Conservation (phyloP, 2,797 vertebrate genomes). For the Sebastes nivosus region DNA sequence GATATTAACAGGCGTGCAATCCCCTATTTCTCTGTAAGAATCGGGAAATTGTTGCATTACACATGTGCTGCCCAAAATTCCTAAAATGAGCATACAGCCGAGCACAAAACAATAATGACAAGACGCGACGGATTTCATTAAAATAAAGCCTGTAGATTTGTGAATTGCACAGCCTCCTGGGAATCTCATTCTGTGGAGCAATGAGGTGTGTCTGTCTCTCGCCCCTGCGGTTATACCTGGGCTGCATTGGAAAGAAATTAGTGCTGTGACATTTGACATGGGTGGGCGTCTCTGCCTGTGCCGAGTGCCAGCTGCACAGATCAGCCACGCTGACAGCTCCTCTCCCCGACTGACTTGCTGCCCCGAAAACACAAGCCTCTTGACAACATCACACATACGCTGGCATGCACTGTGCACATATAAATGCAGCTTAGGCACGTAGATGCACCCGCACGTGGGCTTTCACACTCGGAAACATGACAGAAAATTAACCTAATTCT, state of each 20-base stretch:
- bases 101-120: constrained; percentile 19
- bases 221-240: constrained; percentile 71
- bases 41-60: constrained; percentile 1
- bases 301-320: constrained; percentile 61
- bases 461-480: constrained; percentile 5
- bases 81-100: neutral
- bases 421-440: constrained; percentile 31
- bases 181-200: constrained; percentile 56
- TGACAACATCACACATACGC: constrained; percentile 49
- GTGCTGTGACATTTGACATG: constrained; percentile 83
- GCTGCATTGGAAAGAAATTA: constrained; percentile 80
- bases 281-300: constrained; percentile 74
- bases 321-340: constrained; percentile 69
- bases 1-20: neutral
- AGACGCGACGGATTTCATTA: constrained; percentile 25
- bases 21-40: neutral
- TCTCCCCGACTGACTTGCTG: constrained; percentile 64
- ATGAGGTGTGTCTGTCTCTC: constrained; percentile 71
- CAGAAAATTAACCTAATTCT: constrained; percentile 42
- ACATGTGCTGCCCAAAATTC: neutral
- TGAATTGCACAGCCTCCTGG: constrained; percentile 33
- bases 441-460: constrained; percentile 5
- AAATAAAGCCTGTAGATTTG: constrained; percentile 46
- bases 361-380: constrained; percentile 63
- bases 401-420: constrained; percentile 18